Base-by-base conservation (phyloP, 2,888 invertebrate genomes). In the Ferrisia virgata region DNA sequence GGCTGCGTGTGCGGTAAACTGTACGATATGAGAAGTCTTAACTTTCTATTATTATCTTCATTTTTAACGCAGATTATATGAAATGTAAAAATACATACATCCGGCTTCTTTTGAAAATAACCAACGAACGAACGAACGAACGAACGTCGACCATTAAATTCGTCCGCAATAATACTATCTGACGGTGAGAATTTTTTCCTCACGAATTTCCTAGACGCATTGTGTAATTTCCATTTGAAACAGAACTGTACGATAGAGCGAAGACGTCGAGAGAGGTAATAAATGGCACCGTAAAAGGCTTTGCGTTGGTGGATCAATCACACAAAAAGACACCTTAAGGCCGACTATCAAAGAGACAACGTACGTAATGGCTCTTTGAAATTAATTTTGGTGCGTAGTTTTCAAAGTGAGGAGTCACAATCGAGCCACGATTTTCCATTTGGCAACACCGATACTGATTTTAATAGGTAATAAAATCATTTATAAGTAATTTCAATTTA, bases 311-410 rank as follows among this genome's bases (percentile, higher is more conserved):
- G 64, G 64, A 64, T 64, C 64, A 64, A 64, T 64, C 64, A 64
- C 64, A 64, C 31, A 58, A 58, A 58, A n/a, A 64, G 47, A 47
- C 47, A 47, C 47, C 47, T 47, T 47, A 47, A 47, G 64, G 28
- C 31, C 64, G 64, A 64, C 64, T 64, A 64, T 64, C 64, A 64
- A 64, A 64, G 64, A 64, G 64, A 64, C 64, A 64, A 64, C 64
- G 64, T 31, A 31, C 64, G 64, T 64, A 64, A 64, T 64, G n/a
- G 64, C 64, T 64, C 64, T 64, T 64, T 64, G 64, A 64, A 64
- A 64, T 64, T 64, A 64, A 64, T 64, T n/a, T 64, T 64, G 28
- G 28, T 28, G 47, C 47, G 47, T 47, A 64, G 64, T 25, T 31
- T 64, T 64, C 31, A 64, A 64, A 47, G 47, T n/a, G n/a, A 64